These are phyloP conservation scores for Lasius platythorax DNA, from an alignment of 2,888 invertebrate genomes.

Conservation along the genomic window DNA sequence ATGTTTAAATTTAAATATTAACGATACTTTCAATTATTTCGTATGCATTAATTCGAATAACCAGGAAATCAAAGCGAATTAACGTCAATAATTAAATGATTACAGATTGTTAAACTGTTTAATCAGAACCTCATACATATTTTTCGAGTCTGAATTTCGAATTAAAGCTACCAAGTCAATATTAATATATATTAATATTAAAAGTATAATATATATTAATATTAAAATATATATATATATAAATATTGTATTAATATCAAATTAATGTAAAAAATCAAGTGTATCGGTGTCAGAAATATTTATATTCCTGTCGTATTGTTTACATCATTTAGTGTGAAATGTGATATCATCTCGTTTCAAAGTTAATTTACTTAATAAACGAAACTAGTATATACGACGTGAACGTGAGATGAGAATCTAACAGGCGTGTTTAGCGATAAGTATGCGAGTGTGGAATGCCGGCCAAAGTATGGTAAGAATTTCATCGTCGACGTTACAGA, in stretches of 20 bases:
- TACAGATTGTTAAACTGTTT: neutral
- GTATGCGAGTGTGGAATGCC: slow-evolving; percentile 3
- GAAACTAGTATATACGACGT: slow-evolving; percentile 10
- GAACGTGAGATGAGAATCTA: slow-evolving; percentile 33
- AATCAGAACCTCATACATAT: neutral
- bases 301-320: neutral
- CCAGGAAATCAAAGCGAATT: neutral
- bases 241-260: neutral
- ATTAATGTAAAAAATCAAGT: neutral
- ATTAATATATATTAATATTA: too few species aligned
- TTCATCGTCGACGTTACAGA: slow-evolving; percentile 23
- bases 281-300: neutral
- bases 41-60: neutral
- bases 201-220: too few species aligned
- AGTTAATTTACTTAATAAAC: slow-evolving; percentile 28
- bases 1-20: neutral
- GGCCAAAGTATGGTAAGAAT: slow-evolving; percentile 15
- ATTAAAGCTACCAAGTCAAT: neutral
- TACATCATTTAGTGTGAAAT: neutral
- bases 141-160: neutral
- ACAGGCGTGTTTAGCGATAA: slow-evolving; percentile 14
- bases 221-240: too few species aligned
- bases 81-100: neutral
- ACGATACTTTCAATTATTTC: neutral
- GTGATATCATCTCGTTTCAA: neutral